phyloP scores from a whole-genome alignment of 2,113 vertebrate genomes.

The Fulmarus glacialis region DNA sequence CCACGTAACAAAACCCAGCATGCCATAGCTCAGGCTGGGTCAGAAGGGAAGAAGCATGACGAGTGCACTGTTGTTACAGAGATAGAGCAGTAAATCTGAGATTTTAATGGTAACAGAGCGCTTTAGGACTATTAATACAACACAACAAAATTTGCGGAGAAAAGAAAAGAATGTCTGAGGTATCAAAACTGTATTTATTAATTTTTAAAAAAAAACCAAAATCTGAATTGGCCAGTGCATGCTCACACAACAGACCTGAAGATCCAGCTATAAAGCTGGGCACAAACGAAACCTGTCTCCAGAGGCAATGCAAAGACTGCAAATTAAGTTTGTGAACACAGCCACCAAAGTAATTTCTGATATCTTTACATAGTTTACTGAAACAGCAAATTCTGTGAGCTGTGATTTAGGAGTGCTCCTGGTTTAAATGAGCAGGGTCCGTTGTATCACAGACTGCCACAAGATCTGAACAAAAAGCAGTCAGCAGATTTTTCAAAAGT shows the following conservation, averaged over 20 bases:
- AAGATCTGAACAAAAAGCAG: neutral
- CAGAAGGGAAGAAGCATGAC: neutral
- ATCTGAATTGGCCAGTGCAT: fast-evolving
- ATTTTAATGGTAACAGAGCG: neutral
- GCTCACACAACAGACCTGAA: neutral
- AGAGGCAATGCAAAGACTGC: neutral
- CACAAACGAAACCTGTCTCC: neutral
- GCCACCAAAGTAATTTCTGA: neutral
- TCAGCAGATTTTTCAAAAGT: neutral
- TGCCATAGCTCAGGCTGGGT: fast-evolving
- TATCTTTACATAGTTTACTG: neutral
- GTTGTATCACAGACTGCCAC: neutral
- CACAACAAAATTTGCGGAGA: neutral
- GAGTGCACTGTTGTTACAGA: fast-evolving
- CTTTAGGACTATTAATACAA: neutral
- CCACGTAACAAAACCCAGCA: fast-evolving
- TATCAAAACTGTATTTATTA: neutral
- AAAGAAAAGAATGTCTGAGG: neutral
- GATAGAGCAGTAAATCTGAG: too few species aligned
- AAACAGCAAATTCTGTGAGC: neutral
- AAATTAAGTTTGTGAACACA: neutral
- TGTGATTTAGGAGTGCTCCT: neutral
- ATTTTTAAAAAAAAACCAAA: neutral
- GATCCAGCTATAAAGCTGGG: neutral
- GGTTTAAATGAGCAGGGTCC: neutral